These are phyloP conservation scores for Corythornis leucogaster DNA, from an alignment of 2,797 vertebrate species.

Conservation along the genomic window DNA sequence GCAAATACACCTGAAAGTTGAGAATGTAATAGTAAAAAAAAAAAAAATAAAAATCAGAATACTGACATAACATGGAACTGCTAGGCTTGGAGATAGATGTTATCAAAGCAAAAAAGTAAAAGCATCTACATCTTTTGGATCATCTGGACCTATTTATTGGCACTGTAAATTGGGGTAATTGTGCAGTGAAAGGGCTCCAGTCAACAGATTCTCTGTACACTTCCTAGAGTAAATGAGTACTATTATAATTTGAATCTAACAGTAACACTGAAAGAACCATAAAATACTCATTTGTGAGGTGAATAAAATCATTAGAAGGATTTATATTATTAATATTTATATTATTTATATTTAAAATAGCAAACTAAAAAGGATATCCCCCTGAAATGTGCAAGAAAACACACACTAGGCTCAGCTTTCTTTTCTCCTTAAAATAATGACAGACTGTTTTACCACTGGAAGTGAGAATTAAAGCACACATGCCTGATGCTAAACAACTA, in stretches of 20 bases:
- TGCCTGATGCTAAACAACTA: constrained; percentile 73
- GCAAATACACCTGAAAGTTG: background rate
- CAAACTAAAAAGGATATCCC: constrained; percentile 48
- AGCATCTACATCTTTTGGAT: background rate
- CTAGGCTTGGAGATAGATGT: background rate
- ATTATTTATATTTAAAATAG: background rate
- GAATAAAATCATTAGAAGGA: constrained; percentile 6
- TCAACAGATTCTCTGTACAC: background rate
- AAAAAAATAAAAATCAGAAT: background rate
- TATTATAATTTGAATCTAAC: background rate
- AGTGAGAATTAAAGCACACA: constrained; percentile 76
- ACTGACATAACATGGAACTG: background rate
- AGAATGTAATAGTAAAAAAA: background rate
- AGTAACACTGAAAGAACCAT: background rate
- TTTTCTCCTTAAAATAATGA: constrained; percentile 65
- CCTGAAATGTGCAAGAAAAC: background rate
- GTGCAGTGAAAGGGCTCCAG: background rate
- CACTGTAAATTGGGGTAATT: background rate
- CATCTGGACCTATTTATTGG: constrained; percentile 3
- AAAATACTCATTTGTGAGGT: background rate
- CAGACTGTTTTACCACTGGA: constrained; percentile 78
- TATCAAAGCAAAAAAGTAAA: background rate
- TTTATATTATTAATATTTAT: background rate
- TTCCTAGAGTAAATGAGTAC: background rate
- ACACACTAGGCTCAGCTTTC: constrained; percentile 39